Percentiles rank a stretch among this genome's conserved stretches.
These are phyloP conservation scores for Boleophthalmus pectinirostris DNA, from an alignment of 2,113 vertebrate genomes.

Conservation along the genomic window DNA sequence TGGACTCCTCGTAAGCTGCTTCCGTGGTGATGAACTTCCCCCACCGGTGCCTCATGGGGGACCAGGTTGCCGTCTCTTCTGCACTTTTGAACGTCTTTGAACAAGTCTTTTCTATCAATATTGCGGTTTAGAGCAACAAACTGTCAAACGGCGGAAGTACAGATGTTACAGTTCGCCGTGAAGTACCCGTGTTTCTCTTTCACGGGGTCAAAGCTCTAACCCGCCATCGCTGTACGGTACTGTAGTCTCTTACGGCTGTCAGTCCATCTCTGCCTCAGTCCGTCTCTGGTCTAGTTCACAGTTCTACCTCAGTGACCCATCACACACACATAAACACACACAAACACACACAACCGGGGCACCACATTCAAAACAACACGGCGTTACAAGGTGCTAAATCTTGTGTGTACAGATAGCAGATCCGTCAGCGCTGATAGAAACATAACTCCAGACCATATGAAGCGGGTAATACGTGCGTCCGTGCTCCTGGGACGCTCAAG, in stretches of 20 bases:
- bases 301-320: conserved; percentile 59
- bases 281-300: conserved; percentile 41
- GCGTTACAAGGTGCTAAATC: conserved; percentile 42
- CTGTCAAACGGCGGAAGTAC: too few relatives aligned
- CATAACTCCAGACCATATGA: conserved; percentile 48
- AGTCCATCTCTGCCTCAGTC: conserved; percentile 51
- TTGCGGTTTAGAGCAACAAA: too few relatives aligned
- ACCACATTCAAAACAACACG: conserved; percentile 14
- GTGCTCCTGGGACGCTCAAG: conserved; percentile 1
- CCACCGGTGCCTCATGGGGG: too few relatives aligned
- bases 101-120: too few relatives aligned
- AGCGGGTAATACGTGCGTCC: conserved; percentile 35
- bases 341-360: conserved; percentile 12
- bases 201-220: conserved; percentile 27
- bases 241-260: conserved; percentile 55
- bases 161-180: too few relatives aligned
- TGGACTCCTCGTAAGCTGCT: too few relatives aligned
- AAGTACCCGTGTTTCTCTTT: not conserved
- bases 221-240: conserved; percentile 41
- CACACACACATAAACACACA: conserved; percentile 29
- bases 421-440: conserved; percentile 37
- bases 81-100: too few relatives aligned
- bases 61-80: too few relatives aligned
- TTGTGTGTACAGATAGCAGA: conserved; percentile 32
- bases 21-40: too few relatives aligned